Evolutionary conservation across 2,797 vertebrate species (phyloP).

Genomic region (Valencia hispanica): DNA sequence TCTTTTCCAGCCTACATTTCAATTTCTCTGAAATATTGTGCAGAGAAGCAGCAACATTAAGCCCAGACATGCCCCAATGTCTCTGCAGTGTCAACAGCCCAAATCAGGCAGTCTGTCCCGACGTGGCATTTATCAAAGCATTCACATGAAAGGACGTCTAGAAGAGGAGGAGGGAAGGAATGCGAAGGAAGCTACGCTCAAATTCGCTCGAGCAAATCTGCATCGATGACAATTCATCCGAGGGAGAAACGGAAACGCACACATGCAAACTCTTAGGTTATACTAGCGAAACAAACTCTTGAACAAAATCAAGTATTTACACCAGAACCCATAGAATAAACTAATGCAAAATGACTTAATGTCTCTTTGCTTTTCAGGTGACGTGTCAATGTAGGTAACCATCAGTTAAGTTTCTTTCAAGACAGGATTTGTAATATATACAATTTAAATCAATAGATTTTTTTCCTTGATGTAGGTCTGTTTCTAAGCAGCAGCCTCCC

Average conservation of each 20-base stretch:
- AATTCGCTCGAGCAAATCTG: conserved; percentile 49
- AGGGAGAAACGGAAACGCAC: conserved; percentile 31
- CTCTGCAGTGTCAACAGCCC: background rate
- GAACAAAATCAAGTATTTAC: background rate
- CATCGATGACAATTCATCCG: conserved; percentile 58
- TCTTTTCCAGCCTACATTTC: conserved; percentile 1
- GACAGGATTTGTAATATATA: background rate
- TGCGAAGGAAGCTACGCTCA: conserved; percentile 45
- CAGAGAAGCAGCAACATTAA: conserved; percentile 3
- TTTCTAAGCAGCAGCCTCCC: conserved; percentile 20
- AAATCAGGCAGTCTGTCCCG: background rate
- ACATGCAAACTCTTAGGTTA: conserved; percentile 26
- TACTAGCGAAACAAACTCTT: conserved; percentile 37
- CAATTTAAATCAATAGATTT: background rate
- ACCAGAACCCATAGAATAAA: background rate
- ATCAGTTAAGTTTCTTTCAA: background rate
- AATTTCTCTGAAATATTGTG: background rate
- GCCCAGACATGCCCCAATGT: background rate
- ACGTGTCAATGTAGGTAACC: background rate
- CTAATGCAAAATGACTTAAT: background rate
- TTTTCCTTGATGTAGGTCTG: background rate
- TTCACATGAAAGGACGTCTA: conserved; percentile 24
- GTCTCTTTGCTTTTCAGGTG: background rate
- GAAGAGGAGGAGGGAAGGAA: conserved; percentile 1
- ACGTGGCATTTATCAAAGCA: conserved; percentile 25